These are phyloP conservation scores for Nematolebias whitei DNA, from an alignment of 2,113 vertebrate genomes.

Conservation along the genomic window DNA sequence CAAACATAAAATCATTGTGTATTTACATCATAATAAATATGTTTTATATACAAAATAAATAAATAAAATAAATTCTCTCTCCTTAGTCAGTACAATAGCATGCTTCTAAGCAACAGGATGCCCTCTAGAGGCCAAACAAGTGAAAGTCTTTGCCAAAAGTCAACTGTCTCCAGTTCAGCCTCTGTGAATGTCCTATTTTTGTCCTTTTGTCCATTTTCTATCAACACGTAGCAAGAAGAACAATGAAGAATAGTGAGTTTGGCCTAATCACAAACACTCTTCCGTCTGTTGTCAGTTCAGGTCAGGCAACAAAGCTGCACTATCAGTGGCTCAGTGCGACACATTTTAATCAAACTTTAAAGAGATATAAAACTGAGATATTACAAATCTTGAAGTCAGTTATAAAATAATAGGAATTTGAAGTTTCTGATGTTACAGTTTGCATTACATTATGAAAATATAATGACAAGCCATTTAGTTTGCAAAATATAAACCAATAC, in stretches of 20 bases:
- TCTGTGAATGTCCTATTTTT: conserved; percentile 38
- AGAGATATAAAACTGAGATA: not conserved
- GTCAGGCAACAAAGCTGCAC: conserved; percentile 15
- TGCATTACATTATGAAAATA: not conserved
- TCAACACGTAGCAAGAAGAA: conserved; percentile 48
- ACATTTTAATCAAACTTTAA: not conserved
- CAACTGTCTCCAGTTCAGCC: conserved; percentile 2
- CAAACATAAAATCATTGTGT: no score
- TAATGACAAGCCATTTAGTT: not conserved
- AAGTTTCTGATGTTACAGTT: not conserved
- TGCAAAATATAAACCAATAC: not conserved
- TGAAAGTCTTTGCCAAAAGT: not conserved
- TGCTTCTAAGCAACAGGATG: conserved; percentile 22
- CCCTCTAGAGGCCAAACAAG: conserved; percentile 54
- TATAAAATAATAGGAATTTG: not conserved
- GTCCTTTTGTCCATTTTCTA: conserved; percentile 49
- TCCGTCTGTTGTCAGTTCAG: conserved; percentile 31
- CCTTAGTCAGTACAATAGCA: not conserved
- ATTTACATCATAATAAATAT: no score
- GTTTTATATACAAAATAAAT: no score
- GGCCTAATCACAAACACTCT: conserved; percentile 41
- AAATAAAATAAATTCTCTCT: no score
- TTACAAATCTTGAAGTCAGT: not conserved
- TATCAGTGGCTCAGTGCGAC: not conserved
- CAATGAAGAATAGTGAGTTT: conserved; percentile 54